phyloP scores from a whole-genome alignment of 2,113 vertebrate genomes.

The Myanophis thanlyinensis region DNA sequence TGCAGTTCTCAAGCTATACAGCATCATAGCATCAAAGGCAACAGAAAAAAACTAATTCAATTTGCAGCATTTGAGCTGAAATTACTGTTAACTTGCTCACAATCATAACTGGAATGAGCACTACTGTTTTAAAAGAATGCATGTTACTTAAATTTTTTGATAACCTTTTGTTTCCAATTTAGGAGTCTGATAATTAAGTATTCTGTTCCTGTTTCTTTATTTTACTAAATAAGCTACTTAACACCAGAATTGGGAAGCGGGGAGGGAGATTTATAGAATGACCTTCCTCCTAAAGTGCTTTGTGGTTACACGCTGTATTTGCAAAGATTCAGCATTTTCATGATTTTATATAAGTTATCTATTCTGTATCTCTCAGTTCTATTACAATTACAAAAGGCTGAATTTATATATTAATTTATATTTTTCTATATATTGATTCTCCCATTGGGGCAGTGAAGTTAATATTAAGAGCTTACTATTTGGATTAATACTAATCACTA shows the following conservation, averaged over 20 bases:
- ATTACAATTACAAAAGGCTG: background rate
- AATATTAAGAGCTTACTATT: background rate
- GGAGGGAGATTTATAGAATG: background rate
- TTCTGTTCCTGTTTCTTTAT: background rate
- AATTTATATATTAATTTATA: background rate
- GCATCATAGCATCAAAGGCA: background rate
- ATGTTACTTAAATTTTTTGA: background rate
- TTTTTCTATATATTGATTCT: no score
- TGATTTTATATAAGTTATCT: background rate
- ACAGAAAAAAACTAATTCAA: background rate
- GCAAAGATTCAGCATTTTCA: background rate
- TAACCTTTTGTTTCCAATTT: background rate
- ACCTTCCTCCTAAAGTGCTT: background rate
- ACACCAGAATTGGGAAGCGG: background rate
- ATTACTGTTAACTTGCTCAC: background rate
- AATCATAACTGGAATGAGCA: background rate
- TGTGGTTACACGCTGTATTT: background rate
- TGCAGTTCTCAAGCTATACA: background rate
- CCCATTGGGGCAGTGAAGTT: background rate
- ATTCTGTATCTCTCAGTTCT: background rate
- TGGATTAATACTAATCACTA: background rate
- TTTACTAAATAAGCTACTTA: background rate
- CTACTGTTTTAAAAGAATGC: background rate
- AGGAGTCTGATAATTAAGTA: background rate
- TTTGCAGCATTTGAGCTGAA: background rate